Percentiles rank a stretch among this genome's conserved stretches.
Conservation (phyloP, 2,888 invertebrate species). For the Callyntrura sp. region DNA sequence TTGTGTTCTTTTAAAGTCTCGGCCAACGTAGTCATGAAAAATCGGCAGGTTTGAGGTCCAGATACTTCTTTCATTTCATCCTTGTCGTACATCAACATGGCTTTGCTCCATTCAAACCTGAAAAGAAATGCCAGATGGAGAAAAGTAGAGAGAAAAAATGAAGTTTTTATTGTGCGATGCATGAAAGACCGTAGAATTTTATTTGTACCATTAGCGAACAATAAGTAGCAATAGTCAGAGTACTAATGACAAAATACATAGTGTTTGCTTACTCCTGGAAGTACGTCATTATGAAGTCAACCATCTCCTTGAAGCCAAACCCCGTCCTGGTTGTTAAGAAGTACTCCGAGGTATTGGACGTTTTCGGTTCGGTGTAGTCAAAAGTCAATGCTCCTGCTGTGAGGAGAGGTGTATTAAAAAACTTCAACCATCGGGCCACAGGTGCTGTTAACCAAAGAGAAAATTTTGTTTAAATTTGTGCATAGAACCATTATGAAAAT, state of each 20-base stretch:
- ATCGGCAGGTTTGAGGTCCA: slow-evolving; percentile 91
- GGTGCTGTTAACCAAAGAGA: slow-evolving; percentile 88
- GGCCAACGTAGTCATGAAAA: slow-evolving; percentile 91
- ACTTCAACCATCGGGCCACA: slow-evolving; percentile 92
- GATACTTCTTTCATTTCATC: slow-evolving; percentile 89
- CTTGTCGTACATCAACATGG: slow-evolving; percentile 91
- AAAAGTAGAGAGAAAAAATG: background rate
- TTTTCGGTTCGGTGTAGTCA: slow-evolving; percentile 91
- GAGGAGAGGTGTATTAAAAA: slow-evolving; percentile 89
- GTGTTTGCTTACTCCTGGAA: slow-evolving; percentile 88
- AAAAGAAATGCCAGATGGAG: slow-evolving; percentile 62
- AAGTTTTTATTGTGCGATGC: too few species aligned
- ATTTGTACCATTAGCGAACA: too few species aligned
- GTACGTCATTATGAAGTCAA: slow-evolving; percentile 90
- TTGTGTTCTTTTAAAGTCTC: slow-evolving; percentile 86
- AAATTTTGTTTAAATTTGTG: too few species aligned
- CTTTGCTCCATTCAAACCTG: slow-evolving; percentile 91
- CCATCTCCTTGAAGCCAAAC: slow-evolving; percentile 90
- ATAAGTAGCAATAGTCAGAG: background rate
- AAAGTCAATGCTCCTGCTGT: slow-evolving; percentile 93
- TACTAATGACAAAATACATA: background rate
- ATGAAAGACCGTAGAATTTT: too few species aligned
- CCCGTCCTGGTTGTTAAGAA: slow-evolving; percentile 92
- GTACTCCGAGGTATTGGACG: slow-evolving; percentile 90
- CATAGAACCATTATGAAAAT: background rate